Base-by-base conservation (phyloP, 1,140 invertebrate species). In the Drosophila miranda region DNA sequence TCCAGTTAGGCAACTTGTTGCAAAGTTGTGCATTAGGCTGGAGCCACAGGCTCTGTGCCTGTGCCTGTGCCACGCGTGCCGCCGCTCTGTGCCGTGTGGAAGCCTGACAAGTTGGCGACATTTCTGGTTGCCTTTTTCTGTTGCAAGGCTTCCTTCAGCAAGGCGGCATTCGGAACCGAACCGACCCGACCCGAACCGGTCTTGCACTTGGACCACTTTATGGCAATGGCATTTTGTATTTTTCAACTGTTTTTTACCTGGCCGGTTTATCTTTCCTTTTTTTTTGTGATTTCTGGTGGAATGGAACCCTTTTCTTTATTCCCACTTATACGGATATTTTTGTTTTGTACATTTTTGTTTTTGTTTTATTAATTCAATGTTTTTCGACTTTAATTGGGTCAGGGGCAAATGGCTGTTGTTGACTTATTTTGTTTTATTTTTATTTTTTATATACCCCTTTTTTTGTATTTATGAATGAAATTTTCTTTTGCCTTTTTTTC, bases 61-160 rank as follows among this genome's bases (percentile, higher is more conserved):
- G 6, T 30, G 28, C 28, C 44, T 4, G 8, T 56, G 63, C 48
- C 64, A 77, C 66, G 66, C 70, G 75, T 28, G 28, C 56, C 69
- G 28, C 56, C 69, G 62, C 28, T 43, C 21, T 30, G 55, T 51
- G 51, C 21, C 13, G 13, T 42, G 30, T 42, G 30, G 80, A 83
- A 84, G 81, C 80, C 80, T 86, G 81, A 73, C 67, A 86, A 84
- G 81, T 84, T 86, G 81, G 81, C 72, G 79, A 86, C 80, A 84
- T 77, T 69, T 74, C 83, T 46, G 4, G 23, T 67, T 53, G 64
- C 43, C 50, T 67, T 53, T 51, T 14, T 19, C 26, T 48, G 50
- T 55, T 66, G 21, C 23, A 80, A 72, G 67, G 80, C 80, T 83
- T 83, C 80, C 80, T 80, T 52, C 63, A 68, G 41, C 23, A 50